A percentile compares a stretch with the other conserved stretches of the same genome.
Conservation (phyloP, 2,888 invertebrate species). For the Dermolepida albohirtum region DNA sequence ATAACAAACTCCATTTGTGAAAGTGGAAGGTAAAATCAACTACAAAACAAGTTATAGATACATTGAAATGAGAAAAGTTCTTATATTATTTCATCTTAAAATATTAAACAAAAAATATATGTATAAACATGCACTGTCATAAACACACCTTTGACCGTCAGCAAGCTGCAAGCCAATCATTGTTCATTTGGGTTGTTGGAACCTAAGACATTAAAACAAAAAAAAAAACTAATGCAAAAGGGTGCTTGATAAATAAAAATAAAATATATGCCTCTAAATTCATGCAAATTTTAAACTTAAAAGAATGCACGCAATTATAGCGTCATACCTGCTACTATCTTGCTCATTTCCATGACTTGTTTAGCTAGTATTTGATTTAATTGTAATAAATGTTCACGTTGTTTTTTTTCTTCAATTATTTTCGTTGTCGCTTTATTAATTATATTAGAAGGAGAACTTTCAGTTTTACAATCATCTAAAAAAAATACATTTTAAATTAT, state of each 20-base stretch:
- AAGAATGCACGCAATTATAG: slow-evolving; percentile 30
- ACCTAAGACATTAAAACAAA: slow-evolving; percentile 59
- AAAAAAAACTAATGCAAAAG: slow-evolving; percentile 49
- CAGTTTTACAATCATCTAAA: slow-evolving; percentile 54
- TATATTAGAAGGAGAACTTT: slow-evolving; percentile 56
- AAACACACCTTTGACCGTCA: slow-evolving; percentile 54
- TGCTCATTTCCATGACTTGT: slow-evolving; percentile 95
- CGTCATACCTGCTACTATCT: slow-evolving; percentile 89
- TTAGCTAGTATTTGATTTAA: slow-evolving; percentile 92
- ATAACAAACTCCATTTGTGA: background rate
- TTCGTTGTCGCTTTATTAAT: slow-evolving; percentile 60
- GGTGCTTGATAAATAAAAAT: slow-evolving; percentile 40
- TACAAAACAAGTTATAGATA: background rate
- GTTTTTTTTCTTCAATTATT: slow-evolving; percentile 83
- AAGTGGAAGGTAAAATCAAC: background rate
- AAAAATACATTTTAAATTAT: slow-evolving; percentile 18
- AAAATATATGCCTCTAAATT: slow-evolving; percentile 44
- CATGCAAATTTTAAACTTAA: slow-evolving; percentile 36
- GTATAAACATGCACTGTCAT: slow-evolving; percentile 60
- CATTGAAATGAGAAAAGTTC: slow-evolving; percentile 40
- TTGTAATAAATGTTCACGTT: slow-evolving; percentile 89
- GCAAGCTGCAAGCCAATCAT: slow-evolving; percentile 54
- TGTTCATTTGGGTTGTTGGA: slow-evolving; percentile 60
- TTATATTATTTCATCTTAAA: background rate
- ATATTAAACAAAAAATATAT: no score